Conservation (phyloP, 2,888 invertebrate species). For the Macropis europaea region DNA sequence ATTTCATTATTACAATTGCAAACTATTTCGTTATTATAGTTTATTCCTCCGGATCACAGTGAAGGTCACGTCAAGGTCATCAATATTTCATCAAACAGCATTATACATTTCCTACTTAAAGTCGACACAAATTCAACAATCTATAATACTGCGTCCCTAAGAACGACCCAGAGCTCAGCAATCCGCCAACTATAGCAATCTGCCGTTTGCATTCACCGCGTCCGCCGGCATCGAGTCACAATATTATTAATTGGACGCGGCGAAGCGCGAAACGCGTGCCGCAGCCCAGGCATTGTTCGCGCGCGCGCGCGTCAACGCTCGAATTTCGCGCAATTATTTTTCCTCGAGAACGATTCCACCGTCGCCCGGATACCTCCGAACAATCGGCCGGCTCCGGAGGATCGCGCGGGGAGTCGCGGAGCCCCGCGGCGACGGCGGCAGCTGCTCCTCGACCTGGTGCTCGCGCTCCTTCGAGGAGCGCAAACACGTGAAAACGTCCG, state of each 20-base stretch:
- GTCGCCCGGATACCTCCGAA: conserved; percentile 75
- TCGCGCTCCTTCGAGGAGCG: conserved; percentile 51
- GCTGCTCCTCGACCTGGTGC: conserved; percentile 67
- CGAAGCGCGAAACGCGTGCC: conserved; percentile 48
- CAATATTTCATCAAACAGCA: too few relatives aligned
- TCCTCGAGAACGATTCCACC: conserved; percentile 77
- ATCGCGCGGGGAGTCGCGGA: conserved; percentile 42
- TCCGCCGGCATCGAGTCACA: conserved; percentile 46
- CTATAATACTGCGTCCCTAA: too few relatives aligned
- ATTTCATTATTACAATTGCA: too few relatives aligned
- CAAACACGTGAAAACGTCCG: conserved; percentile 50
- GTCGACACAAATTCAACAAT: too few relatives aligned
- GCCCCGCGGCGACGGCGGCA: conserved; percentile 72
- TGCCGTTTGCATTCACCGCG: not conserved
- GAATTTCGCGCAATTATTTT: conserved; percentile 74
- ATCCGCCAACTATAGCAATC: not conserved
- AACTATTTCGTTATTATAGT: too few relatives aligned
- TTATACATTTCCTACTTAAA: too few relatives aligned
- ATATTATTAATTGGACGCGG: conserved; percentile 63
- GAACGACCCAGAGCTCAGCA: too few relatives aligned
- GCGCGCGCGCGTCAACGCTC: conserved; percentile 17
- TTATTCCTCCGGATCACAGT: too few relatives aligned
- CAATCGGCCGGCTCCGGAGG: conserved; percentile 65
- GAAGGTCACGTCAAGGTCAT: too few relatives aligned
- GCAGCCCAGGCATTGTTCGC: conserved; percentile 36